Base-by-base conservation (phyloP, 2,888 invertebrate species). In the Pristionchus maxplancki region DNA sequence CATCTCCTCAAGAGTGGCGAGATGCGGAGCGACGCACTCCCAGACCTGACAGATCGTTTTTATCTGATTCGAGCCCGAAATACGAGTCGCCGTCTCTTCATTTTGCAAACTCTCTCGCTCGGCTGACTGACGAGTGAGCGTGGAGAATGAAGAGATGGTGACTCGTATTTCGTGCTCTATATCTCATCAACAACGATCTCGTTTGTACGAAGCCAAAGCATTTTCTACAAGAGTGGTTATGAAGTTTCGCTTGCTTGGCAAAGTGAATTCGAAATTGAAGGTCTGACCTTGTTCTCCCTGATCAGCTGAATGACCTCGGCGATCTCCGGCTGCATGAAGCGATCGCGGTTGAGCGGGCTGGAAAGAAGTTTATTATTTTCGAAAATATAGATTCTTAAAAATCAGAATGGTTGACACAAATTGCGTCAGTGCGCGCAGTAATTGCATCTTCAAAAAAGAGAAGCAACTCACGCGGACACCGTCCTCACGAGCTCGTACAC, bases 261-360 rank as follows among this genome's bases (percentile, higher is more conserved):
- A 34, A 31, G 11, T 71, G 71, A 5, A 13, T 15, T 40, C 9
- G n/a, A 74, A 40, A 74, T 37, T 24, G 1, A 40, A 40, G 37
- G 20, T 2, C 48, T 24, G 24, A 95, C 95, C 93, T 95, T 94
- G 90, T 95, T 95, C 44, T 95, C 95, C 67, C 95, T 94, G 11
- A 96, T 92, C 6, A 96, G 94, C 82, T 96, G 95, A 0, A 96
- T 96, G 1, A 95, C 96, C 8, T 96, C 96, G 87, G 96, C 96
- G 88, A 96, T 96, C 92, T 96, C 96, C 0, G 96, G 96, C 0
- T 96, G 95, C 96, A 96, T 96, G 93, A 95, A 96, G 8, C 96
- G 95, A 93, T 96, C 96, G 91, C 96, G 96, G 89, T 96, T 96
- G 96, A 96, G 96, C 9, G 96, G 95, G 64, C 96, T 96, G 92